Percentiles rank a stretch among this genome's conserved stretches.
These are phyloP conservation scores for Lates japonicus DNA, from an alignment of 2,797 vertebrate species.

Conservation along the genomic window DNA sequence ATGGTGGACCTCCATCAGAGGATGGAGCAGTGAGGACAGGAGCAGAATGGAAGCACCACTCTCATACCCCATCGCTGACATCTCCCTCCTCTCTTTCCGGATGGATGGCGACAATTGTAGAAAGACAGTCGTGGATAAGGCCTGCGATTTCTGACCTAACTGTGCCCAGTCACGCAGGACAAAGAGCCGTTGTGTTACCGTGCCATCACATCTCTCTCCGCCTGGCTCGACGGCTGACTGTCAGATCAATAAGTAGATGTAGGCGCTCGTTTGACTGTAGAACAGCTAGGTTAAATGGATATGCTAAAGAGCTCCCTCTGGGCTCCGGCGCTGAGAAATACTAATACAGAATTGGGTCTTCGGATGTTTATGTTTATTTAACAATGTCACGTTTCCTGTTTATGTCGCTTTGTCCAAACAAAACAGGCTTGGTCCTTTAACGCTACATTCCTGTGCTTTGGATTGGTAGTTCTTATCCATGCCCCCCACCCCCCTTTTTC, in stretches of 20 bases:
- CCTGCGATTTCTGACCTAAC: constrained; percentile 16
- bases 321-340: neutral
- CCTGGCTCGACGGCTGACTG: constrained; percentile 15
- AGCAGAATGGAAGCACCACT: neutral
- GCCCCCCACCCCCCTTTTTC: neutral
- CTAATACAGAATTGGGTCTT: neutral
- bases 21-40: neutral
- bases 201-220: constrained; percentile 45
- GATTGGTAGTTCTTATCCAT: neutral
- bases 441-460: constrained; percentile 4
- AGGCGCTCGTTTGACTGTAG: constrained; percentile 24
- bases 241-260: constrained; percentile 53
- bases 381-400: constrained; percentile 46
- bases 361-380: constrained; percentile 40
- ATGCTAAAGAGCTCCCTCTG: constrained; percentile 16
- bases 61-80: neutral
- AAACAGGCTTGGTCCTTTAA: neutral
- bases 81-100: constrained; percentile 4
- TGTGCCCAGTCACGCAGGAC: constrained; percentile 40
- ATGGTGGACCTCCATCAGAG: neutral
- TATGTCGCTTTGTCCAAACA: constrained; percentile 16
- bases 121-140: neutral
- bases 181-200: constrained; percentile 59
- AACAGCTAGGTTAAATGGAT: constrained; percentile 30
- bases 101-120: neutral